phyloP scores from a whole-genome alignment of 2,888 invertebrate species.

The Ariolimax columbianus region DNA sequence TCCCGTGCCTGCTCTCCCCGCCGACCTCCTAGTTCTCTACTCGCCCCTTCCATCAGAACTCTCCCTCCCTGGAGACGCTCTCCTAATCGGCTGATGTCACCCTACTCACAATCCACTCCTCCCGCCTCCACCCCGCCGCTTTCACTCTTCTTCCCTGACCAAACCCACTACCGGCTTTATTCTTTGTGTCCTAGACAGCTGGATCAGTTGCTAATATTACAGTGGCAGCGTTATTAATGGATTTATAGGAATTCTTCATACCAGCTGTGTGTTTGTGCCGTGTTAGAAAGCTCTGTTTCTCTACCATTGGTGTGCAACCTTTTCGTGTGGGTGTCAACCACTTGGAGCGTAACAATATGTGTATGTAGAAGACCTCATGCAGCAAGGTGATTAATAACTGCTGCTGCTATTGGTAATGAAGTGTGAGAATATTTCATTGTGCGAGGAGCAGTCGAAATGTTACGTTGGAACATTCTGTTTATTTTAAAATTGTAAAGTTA shows the following conservation, averaged over 20 bases:
- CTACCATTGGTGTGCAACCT: too few species aligned
- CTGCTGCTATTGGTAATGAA: too few species aligned
- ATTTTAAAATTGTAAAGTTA: too few species aligned
- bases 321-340: too few species aligned
- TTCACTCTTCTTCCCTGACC: neutral
- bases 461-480: too few species aligned
- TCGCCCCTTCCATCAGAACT: neutral
- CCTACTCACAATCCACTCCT: neutral
- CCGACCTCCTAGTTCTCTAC: neutral
- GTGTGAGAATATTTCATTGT: too few species aligned
- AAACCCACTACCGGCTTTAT: neutral
- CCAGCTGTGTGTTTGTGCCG: neutral
- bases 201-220: neutral
- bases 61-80: neutral
- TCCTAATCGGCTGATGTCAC: neutral
- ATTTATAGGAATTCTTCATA: neutral
- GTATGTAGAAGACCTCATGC: too few species aligned
- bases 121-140: neutral
- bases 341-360: too few species aligned
- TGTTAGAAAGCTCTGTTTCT: too few species aligned
- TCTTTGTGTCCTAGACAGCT: neutral
- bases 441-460: too few species aligned
- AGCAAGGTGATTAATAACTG: too few species aligned
- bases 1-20: too few species aligned
- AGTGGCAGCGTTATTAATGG: neutral